phyloP scores from a whole-genome alignment of 2,113 vertebrate genomes.

The Chaenocephalus aceratus region DNA sequence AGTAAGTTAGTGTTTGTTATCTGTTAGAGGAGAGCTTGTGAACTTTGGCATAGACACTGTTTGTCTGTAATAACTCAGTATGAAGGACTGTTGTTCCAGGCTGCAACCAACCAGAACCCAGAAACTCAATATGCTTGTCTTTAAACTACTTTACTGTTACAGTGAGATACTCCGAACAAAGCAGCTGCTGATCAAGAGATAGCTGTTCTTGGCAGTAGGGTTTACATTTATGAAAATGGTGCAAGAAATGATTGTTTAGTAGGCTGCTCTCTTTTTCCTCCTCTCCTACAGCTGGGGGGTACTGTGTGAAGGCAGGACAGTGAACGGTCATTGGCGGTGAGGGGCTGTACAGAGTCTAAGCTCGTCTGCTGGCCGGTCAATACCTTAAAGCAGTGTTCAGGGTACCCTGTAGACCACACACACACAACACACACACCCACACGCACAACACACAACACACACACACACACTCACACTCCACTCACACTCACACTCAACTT shows the following conservation, averaged over 20 bases:
- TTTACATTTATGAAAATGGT: too few species aligned
- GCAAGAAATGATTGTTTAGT: too few species aligned
- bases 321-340: slow-evolving; percentile 87
- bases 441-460: too few species aligned
- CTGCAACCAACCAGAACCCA: neutral
- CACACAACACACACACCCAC: neutral
- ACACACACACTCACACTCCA: too few species aligned
- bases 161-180: neutral
- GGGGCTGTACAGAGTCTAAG: slow-evolving; percentile 92
- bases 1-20: slow-evolving; percentile 32
- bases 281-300: slow-evolving; percentile 79
- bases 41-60: slow-evolving; percentile 58
- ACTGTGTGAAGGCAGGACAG: slow-evolving; percentile 92
- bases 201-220: neutral
- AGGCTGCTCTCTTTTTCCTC: neutral
- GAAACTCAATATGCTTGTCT: neutral
- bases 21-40: slow-evolving; percentile 29
- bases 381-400: slow-evolving; percentile 96
- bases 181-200: neutral
- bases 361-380: slow-evolving; percentile 93
- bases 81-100: neutral
- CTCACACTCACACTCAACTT: too few species aligned
- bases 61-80: slow-evolving; percentile 11
- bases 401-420: too few species aligned
- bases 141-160: neutral